Percentiles rank a stretch among this genome's conserved stretches.
These are phyloP conservation scores for Mus minutoides DNA, from an alignment of 2,797 vertebrate genomes.

Conservation along the genomic window DNA sequence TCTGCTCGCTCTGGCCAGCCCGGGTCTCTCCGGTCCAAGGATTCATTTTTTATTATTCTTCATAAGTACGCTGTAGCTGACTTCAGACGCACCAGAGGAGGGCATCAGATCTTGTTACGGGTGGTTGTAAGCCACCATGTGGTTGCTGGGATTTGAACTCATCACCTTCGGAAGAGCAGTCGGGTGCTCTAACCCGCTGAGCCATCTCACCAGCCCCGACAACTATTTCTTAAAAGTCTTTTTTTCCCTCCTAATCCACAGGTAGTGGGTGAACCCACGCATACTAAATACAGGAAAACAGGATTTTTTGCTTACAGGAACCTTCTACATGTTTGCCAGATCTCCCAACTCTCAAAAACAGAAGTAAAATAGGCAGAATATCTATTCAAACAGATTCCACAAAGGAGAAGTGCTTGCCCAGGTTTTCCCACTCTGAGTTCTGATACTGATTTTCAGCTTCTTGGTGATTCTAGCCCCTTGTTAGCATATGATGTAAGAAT, in stretches of 20 bases:
- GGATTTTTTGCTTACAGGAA: not conserved
- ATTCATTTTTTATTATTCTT: no score
- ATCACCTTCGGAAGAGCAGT: no score
- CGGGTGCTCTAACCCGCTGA: no score
- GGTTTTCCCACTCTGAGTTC: not conserved
- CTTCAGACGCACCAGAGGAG: no score
- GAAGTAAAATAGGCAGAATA: not conserved
- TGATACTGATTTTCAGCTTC: not conserved
- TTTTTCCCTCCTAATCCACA: not conserved
- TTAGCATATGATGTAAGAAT: not conserved
- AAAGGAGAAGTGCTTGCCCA: not conserved
- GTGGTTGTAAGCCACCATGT: no score
- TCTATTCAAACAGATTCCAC: not conserved
- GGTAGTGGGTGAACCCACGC: not conserved
- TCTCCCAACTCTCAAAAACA: not conserved
- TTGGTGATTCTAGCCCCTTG: not conserved
- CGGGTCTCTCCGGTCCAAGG: no score
- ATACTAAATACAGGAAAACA: not conserved
- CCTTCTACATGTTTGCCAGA: not conserved
- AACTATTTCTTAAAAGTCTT: not conserved
- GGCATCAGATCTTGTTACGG: no score
- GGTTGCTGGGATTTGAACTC: no score
- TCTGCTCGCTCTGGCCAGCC: no score
- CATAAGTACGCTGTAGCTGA: no score
- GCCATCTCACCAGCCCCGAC: no score